phyloP scores from a whole-genome alignment of 2,888 invertebrate species.

The Euproctis similis region DNA sequence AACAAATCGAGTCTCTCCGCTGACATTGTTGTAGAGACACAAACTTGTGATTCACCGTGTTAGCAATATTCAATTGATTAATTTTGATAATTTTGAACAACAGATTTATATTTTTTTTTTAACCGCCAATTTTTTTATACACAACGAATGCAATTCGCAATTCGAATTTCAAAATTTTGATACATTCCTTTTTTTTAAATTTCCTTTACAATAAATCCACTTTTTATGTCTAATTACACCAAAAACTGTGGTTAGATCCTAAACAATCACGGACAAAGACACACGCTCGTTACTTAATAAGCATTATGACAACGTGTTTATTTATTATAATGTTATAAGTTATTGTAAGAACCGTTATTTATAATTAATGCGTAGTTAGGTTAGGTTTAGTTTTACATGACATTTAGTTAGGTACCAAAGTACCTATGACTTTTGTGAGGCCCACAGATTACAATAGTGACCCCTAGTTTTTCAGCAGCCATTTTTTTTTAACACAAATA shows the following conservation, averaged over 20 bases:
- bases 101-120: slow-evolving; percentile 25
- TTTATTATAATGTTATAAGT: slow-evolving; percentile 67
- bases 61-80: slow-evolving; percentile 39
- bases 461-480: slow-evolving; percentile 63
- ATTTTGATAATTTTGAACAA: slow-evolving; percentile 60
- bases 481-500: slow-evolving; percentile 71
- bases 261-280: slow-evolving; percentile 76
- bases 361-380: slow-evolving; percentile 72
- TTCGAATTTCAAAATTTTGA: slow-evolving; percentile 46
- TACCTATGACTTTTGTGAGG: slow-evolving; percentile 62
- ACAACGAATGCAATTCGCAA: slow-evolving; percentile 51
- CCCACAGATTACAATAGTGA: slow-evolving; percentile 74
- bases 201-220: slow-evolving; percentile 52
- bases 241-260: slow-evolving; percentile 68
- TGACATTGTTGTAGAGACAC: slow-evolving; percentile 57
- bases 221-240: slow-evolving; percentile 68
- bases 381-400: slow-evolving; percentile 67
- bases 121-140: slow-evolving; percentile 33
- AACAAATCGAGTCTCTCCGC: slow-evolving; percentile 66
- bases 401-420: no score
- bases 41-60: slow-evolving; percentile 51
- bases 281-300: slow-evolving; percentile 76
- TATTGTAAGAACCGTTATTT: slow-evolving; percentile 69
- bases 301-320: slow-evolving; percentile 77
- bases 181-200: slow-evolving; percentile 42